phyloP scores from a whole-genome alignment of 1,140 invertebrate species.

The Brachionus calyciflorus region DNA sequence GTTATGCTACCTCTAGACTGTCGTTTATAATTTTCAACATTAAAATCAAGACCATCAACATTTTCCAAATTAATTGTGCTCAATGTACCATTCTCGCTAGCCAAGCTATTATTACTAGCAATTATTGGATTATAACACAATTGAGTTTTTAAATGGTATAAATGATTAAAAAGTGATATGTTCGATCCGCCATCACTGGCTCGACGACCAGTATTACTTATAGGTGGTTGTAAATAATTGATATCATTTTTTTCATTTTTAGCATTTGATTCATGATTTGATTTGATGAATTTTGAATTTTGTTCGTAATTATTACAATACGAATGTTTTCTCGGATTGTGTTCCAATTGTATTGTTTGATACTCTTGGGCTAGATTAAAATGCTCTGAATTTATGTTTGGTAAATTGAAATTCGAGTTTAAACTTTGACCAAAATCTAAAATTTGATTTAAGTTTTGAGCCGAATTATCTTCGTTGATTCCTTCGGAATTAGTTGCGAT shows the following conservation, averaged over 20 bases:
- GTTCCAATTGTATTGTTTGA: background rate
- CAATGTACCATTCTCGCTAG: background rate
- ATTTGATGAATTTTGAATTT: slow-evolving; percentile 36
- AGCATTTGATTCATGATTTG: background rate
- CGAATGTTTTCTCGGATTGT: background rate
- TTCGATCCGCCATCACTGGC: slow-evolving; percentile 30
- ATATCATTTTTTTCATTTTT: background rate
- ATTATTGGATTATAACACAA: slow-evolving; percentile 24
- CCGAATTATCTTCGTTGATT: background rate
- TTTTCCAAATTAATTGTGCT: background rate
- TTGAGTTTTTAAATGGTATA: slow-evolving; percentile 33
- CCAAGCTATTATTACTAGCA: background rate
- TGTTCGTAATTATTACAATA: background rate
- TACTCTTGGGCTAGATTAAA: background rate
- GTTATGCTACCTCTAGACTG: slow-evolving; percentile 23
- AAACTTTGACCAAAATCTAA: background rate
- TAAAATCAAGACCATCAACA: background rate
- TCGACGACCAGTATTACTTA: background rate
- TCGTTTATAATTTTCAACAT: background rate
- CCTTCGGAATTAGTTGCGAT: slow-evolving; percentile 5
- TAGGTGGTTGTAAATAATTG: background rate
- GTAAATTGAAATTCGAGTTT: background rate
- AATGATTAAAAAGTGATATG: slow-evolving; percentile 12
- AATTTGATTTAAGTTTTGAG: background rate
- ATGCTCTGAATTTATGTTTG: background rate